Percentiles rank a stretch among this genome's conserved stretches.
Conservation (phyloP, 2,888 invertebrate genomes). For the Syrista parreyssii region DNA sequence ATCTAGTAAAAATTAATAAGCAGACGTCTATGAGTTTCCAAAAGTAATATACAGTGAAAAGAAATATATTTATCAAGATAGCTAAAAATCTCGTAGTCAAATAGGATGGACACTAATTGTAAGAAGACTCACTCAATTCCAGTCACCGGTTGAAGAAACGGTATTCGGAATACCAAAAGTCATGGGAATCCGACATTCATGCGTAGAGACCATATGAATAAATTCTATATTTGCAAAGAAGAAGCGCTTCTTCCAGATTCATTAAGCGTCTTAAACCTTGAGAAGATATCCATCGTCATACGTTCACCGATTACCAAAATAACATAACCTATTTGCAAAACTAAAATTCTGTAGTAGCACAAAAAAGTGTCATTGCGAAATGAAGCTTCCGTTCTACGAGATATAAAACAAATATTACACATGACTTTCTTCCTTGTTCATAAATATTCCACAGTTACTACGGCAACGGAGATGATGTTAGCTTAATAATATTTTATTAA, state of each 20-base stretch:
- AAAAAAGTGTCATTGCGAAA: no score
- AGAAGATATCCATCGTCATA: background rate
- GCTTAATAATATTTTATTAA: background rate
- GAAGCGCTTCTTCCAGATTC: background rate
- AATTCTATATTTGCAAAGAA: background rate
- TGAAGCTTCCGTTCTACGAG: no score
- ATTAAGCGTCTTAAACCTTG: background rate
- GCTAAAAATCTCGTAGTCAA: background rate
- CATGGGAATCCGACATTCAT: background rate
- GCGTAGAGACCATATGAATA: background rate
- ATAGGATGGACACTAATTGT: no score
- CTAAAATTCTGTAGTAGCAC: background rate
- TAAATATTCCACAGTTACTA: background rate
- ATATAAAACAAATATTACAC: no score
- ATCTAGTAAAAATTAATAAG: background rate
- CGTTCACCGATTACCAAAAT: background rate
- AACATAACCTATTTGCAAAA: background rate
- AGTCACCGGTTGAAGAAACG: background rate
- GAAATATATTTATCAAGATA: background rate
- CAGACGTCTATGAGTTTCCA: background rate
- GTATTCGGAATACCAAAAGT: background rate
- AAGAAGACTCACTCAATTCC: background rate
- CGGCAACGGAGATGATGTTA: background rate
- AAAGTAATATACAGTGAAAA: background rate
- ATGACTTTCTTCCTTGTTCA: background rate